Conservation (phyloP, 2,113 vertebrate genomes). For the Chloebia gouldiae region DNA sequence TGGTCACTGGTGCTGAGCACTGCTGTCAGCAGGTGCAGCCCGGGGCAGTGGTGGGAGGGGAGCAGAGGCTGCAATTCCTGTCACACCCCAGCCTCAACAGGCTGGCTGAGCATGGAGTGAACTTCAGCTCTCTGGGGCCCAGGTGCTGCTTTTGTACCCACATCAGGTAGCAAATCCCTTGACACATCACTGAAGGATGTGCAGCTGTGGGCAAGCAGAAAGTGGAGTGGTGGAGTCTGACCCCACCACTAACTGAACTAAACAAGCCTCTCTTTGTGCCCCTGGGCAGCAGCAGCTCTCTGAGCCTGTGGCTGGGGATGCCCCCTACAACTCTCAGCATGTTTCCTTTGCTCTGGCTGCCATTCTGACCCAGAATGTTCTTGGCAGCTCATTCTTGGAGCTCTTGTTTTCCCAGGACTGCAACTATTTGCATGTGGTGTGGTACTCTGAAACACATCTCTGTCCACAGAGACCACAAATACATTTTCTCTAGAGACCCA, state of each 20-base stretch:
- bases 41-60: background rate
- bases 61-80: background rate
- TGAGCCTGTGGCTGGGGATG: background rate
- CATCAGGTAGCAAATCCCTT: background rate
- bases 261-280: accelerated
- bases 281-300: background rate
- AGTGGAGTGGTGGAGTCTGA: background rate
- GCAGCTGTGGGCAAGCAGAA: background rate
- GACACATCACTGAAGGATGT: background rate
- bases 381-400: background rate
- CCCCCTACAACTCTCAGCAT: background rate
- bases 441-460: background rate
- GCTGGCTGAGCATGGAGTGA: background rate
- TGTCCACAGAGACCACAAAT: background rate
- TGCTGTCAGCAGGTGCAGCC: too few species aligned
- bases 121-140: background rate
- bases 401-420: background rate
- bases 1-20: too few species aligned
- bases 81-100: background rate
- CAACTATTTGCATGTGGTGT: accelerated
- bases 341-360: background rate
- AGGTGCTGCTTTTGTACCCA: background rate
- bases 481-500: background rate
- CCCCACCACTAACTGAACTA: too few species aligned
- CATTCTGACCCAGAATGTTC: background rate